Evolutionary conservation across 2,113 vertebrate species (phyloP), one percentile per base, ranked within the genome.

Genomic region (Sminthopsis crassicaudata): DNA sequence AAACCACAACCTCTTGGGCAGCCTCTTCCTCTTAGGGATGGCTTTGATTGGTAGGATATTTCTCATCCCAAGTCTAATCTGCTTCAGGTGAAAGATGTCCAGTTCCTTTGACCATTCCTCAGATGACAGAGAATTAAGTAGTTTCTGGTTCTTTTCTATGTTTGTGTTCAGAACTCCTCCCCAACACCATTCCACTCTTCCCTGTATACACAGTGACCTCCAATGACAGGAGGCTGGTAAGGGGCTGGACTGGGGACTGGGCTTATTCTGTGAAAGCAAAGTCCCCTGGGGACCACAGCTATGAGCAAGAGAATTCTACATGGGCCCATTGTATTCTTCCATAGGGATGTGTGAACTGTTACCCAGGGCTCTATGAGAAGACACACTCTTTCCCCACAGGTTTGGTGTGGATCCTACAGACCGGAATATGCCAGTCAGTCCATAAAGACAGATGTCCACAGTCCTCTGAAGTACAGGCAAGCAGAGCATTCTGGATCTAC

Each of bases 371-470:
- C 89, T 51, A 25, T 50, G 46, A 84, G 10, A 90, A 93, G 50
- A 53, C 1, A 1, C 12, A 30, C 46, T 52, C 53, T 52, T 25
- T 0, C 0, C 90, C 91, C 26, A 2, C 84, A 98, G 97, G 99
- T 99, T 53, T 99, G 99, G 99, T 99, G 99, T 60, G 99, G 99
- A 5, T 99, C 99, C 97, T 99, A 99, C 98, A 99, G 99, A 93
- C 99, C 99, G 8, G 99, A 99, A 96, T 99, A 99, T 12, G 99
- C 99, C 92, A 98, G 99, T 96, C 99, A 99, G 98, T 99, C 99
- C 54, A 99, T 99, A 95, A 99, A 99, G 98, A 99, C 99, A 0
- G 99, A 99, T 3, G 99, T 99, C 16, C 99, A 99, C 98, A 99
- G 99, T 97, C 99, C 99, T 84, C 98, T 99, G 94, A 99, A 99